Evolutionary conservation across 2,113 vertebrate species (phyloP).

Genomic region (Hemibagrus wyckioides): DNA sequence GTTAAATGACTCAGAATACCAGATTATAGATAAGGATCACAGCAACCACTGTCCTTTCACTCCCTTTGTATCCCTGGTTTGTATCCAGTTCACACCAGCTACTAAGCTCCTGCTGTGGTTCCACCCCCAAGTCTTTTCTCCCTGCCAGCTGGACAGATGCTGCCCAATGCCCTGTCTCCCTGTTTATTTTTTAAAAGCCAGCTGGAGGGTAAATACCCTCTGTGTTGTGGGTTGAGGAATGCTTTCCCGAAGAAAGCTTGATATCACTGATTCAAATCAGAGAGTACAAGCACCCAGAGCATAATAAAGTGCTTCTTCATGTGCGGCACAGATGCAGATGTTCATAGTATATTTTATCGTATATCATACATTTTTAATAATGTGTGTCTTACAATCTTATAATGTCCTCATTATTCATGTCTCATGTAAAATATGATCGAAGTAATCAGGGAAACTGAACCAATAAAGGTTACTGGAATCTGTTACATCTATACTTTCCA

Average conservation of each 20-base stretch:
- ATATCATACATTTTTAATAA: not conserved
- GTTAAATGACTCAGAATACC: not conserved
- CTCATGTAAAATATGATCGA: not conserved
- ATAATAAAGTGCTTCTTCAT: slow-evolving; percentile 27
- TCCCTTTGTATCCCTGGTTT: slow-evolving; percentile 37
- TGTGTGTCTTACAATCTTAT: not conserved
- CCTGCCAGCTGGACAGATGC: slow-evolving; percentile 51
- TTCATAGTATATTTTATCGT: not conserved
- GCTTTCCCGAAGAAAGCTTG: slow-evolving; percentile 16
- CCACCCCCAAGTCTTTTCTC: slow-evolving; percentile 30
- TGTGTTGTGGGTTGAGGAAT: slow-evolving; percentile 32
- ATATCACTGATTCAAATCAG: slow-evolving; percentile 27
- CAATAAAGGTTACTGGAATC: not conserved
- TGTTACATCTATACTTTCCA: not conserved
- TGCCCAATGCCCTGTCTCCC: slow-evolving; percentile 24
- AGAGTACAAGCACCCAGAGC: slow-evolving; percentile 3
- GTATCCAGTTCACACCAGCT: slow-evolving; percentile 26
- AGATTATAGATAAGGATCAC: slow-evolving; percentile 16
- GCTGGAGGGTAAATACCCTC: slow-evolving; percentile 44
- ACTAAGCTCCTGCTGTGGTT: slow-evolving; percentile 37
- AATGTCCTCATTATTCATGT: not conserved
- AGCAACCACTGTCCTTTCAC: slow-evolving; percentile 30
- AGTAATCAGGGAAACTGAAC: not conserved
- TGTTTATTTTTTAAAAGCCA: slow-evolving; percentile 41
- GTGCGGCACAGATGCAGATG: slow-evolving; percentile 16